Conservation (phyloP, 2,888 invertebrate species). For the Pyrocoelia pectoralis region DNA sequence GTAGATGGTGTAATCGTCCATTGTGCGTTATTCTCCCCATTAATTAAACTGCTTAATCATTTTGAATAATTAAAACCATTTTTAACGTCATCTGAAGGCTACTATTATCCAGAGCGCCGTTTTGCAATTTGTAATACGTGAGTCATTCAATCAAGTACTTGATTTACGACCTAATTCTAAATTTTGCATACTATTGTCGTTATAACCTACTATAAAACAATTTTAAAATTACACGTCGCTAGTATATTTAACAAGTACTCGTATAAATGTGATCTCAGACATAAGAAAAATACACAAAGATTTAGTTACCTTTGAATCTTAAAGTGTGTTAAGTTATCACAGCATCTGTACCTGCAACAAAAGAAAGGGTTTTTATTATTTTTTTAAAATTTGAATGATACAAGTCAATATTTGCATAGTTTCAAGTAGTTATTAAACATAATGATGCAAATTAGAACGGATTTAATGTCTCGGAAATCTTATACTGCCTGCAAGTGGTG, state of each 20-base stretch:
- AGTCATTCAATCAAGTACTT: background rate
- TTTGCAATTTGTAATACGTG: background rate
- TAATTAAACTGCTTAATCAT: background rate
- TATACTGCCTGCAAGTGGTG: conserved; percentile 5
- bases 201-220: no score
- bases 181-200: no score
- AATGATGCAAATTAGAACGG: conserved; percentile 8
- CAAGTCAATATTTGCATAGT: conserved; percentile 1
- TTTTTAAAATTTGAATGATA: background rate
- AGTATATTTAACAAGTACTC: no score
- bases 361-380: background rate
- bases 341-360: background rate
- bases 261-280: no score
- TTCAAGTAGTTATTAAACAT: conserved; percentile 1
- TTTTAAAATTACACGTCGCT: no score
- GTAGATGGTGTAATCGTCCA: no score
- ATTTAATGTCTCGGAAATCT: background rate
- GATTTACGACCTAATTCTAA: background rate
- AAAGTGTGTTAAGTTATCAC: background rate
- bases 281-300: no score
- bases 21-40: no score
- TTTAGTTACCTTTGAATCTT: background rate
- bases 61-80: background rate
- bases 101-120: background rate
- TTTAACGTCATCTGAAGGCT: background rate